Evolutionary conservation across 2,797 vertebrate species (phyloP).

Genomic region (Neopelma chrysocephalum): DNA sequence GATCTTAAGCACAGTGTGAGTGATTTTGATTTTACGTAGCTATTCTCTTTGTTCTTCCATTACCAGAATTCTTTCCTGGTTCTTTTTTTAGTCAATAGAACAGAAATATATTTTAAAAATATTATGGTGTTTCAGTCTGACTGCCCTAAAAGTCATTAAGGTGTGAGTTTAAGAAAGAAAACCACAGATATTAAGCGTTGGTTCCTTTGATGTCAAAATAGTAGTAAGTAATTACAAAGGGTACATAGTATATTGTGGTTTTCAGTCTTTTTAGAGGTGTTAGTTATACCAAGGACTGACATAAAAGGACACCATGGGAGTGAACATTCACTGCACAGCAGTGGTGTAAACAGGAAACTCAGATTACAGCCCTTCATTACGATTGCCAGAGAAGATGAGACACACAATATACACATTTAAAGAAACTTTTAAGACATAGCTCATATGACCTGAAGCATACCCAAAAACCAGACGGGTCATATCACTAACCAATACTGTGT

Average conservation of each 20-base stretch:
- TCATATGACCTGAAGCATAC: slow-evolving; percentile 9
- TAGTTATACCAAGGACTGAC: slow-evolving; percentile 27
- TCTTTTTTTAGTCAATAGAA: not conserved
- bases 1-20: slow-evolving; percentile 61
- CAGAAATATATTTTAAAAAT: not conserved
- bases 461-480: not conserved
- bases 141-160: slow-evolving; percentile 57
- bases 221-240: slow-evolving; percentile 55
- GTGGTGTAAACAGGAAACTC: slow-evolving; percentile 28
- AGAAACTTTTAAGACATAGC: slow-evolving; percentile 24
- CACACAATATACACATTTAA: not conserved
- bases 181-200: slow-evolving; percentile 2
- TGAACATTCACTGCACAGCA: slow-evolving; percentile 34
- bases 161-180: slow-evolving; percentile 37
- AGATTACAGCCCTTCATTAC: slow-evolving; percentile 34
- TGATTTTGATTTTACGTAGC: slow-evolving; percentile 45
- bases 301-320: slow-evolving; percentile 32
- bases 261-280: slow-evolving; percentile 46
- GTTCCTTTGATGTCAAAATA: slow-evolving; percentile 50
- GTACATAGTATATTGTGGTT: slow-evolving; percentile 25
- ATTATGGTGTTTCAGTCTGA: not conserved
- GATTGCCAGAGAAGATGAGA: slow-evolving; percentile 25
- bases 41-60: slow-evolving; percentile 54
- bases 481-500: not conserved
- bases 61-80: not conserved